Evolutionary conservation across 53 echinoderm and acorn worm species (phyloP).

Genomic region (Arbacia lixula): DNA sequence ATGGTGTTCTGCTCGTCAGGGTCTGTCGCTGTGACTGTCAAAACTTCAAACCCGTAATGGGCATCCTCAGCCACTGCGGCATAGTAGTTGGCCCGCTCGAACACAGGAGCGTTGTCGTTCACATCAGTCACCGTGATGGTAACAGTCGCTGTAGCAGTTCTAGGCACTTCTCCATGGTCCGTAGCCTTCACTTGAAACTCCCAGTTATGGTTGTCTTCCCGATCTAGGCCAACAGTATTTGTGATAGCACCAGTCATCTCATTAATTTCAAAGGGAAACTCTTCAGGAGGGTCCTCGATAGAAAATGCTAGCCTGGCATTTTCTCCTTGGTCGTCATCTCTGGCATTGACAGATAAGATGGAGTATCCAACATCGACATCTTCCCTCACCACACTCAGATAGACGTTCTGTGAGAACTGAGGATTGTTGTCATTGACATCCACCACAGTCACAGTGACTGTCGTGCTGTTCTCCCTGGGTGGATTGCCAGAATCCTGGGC

Average conservation of each 20-base stretch:
- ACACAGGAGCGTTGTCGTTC: slow-evolving; percentile 91
- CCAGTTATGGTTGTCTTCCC: slow-evolving; percentile 67
- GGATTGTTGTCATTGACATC: slow-evolving; percentile 97
- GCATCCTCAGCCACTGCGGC: slow-evolving; percentile 85
- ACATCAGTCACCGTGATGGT: slow-evolving; percentile 79
- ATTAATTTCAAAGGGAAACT: slow-evolving; percentile 86
- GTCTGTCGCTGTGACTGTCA: slow-evolving; percentile 84
- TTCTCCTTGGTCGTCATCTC: slow-evolving; percentile 86
- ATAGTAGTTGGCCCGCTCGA: slow-evolving; percentile 67
- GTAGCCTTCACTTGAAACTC: slow-evolving; percentile 81
- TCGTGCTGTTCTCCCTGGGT: slow-evolving; percentile 76
- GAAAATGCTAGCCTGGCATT: slow-evolving; percentile 77
- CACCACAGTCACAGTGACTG: slow-evolving; percentile 83
- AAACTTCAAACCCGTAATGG: slow-evolving; percentile 64
- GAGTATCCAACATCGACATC: slow-evolving; percentile 81
- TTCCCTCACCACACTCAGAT: slow-evolving; percentile 80
- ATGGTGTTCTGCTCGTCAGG: slow-evolving; percentile 89
- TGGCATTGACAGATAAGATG: slow-evolving; percentile 75
- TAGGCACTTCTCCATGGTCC: slow-evolving; percentile 79
- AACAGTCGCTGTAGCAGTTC: slow-evolving; percentile 72
- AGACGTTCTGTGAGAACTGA: slow-evolving; percentile 77
- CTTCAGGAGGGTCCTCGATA: slow-evolving; percentile 40
- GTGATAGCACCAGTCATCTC: slow-evolving; percentile 73
- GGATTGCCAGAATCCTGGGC: slow-evolving; percentile 95
- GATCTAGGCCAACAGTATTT: slow-evolving; percentile 66